Evolutionary conservation across 2,888 invertebrate species (phyloP).

Genomic region (Choristoneura rosaceana): DNA sequence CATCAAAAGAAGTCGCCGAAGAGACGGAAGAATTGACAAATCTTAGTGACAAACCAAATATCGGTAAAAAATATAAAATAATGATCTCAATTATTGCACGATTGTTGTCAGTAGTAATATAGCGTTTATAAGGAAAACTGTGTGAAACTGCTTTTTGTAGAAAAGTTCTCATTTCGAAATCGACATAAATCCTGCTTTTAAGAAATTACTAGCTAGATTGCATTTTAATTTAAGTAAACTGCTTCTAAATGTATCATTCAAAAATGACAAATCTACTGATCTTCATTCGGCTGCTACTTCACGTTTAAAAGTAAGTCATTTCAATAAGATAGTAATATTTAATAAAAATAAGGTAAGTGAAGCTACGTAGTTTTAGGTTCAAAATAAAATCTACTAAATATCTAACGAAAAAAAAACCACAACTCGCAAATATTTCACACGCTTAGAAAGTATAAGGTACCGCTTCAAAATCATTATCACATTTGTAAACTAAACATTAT

Average conservation of each 20-base stretch:
- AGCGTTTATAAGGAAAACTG: neutral
- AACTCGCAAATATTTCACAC: neutral
- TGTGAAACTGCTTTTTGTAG: neutral
- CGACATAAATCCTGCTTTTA: too few relatives aligned
- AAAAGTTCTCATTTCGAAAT: too few relatives aligned
- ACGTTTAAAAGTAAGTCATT: too few relatives aligned
- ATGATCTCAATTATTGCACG: neutral
- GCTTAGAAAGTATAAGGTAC: neutral
- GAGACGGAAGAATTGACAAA: neutral
- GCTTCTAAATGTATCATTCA: too few relatives aligned
- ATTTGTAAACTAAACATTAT: neutral
- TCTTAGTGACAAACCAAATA: neutral
- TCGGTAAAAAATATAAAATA: slow-evolving; percentile 17
- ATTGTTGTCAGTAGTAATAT: neutral
- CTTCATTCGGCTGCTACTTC: too few relatives aligned
- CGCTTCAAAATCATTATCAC: neutral
- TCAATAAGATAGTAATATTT: too few relatives aligned
- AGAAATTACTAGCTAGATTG: too few relatives aligned
- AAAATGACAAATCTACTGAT: too few relatives aligned
- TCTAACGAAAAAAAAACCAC: neutral
- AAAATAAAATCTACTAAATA: neutral
- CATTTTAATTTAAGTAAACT: too few relatives aligned
- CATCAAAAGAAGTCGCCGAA: neutral
- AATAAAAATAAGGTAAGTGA: too few relatives aligned
- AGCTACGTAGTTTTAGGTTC: too few relatives aligned